Conservation (phyloP, 1,140 invertebrate species). For the Drosophila albomicans region DNA sequence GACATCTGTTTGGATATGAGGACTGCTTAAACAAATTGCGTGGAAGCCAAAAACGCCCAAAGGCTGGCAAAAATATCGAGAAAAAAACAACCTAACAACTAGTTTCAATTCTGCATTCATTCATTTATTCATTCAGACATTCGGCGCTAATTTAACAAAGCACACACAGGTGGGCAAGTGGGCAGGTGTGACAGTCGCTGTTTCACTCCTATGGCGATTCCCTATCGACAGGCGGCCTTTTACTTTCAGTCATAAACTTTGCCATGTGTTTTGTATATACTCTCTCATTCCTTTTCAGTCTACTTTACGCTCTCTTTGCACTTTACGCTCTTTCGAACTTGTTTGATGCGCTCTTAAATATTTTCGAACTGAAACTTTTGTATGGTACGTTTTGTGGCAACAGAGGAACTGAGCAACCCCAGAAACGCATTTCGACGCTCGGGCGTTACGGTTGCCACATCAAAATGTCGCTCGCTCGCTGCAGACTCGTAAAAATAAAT, state of each 20-base stretch:
- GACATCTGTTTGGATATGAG: conserved; percentile 16
- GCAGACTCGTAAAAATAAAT: conserved; percentile 40
- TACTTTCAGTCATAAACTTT: conserved; percentile 65
- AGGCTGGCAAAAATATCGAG: conserved; percentile 9
- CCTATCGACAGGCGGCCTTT: conserved; percentile 57
- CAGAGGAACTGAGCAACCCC: conserved; percentile 63
- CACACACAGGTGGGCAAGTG: conserved; percentile 39
- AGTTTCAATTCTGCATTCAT: conserved; percentile 18
- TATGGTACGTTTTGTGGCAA: not conserved
- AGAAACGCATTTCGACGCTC: conserved; percentile 72
- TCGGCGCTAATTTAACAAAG: not conserved
- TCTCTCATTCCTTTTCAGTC: not conserved
- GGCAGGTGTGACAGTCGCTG: conserved; percentile 31
- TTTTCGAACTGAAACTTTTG: conserved; percentile 63
- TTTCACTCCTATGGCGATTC: not conserved
- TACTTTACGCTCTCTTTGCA: conserved; percentile 13
- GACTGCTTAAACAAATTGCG: conserved; percentile 19
- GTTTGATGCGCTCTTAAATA: conserved; percentile 36
- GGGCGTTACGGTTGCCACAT: conserved; percentile 73
- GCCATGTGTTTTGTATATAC: conserved; percentile 30
- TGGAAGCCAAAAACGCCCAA: conserved; percentile 43
- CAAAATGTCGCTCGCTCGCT: conserved; percentile 49
- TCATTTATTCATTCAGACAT: conserved; percentile 22
- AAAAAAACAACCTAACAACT: conserved; percentile 25
- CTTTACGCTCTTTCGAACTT: conserved; percentile 28